phyloP scores from a whole-genome alignment of 2,797 vertebrate genomes.

The Manis javanica region DNA sequence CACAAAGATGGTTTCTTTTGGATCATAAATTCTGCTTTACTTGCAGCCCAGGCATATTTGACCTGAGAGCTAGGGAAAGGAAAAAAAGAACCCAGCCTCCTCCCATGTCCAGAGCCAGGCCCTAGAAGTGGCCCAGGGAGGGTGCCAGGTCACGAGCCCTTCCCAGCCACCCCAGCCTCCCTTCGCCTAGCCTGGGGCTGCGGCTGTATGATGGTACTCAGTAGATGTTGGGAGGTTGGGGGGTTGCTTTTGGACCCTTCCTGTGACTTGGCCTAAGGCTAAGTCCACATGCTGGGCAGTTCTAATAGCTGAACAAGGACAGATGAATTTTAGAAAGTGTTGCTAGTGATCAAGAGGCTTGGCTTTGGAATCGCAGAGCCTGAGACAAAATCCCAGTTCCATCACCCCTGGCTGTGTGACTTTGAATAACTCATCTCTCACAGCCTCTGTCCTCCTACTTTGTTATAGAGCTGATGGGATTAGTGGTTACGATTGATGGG shows the following conservation, averaged over 20 bases:
- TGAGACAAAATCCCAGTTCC: neutral
- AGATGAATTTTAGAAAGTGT: neutral
- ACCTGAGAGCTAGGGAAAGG: neutral
- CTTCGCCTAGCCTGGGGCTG: neutral
- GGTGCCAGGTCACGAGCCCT: neutral
- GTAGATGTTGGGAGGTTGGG: rapidly evolving
- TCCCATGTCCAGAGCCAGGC: neutral
- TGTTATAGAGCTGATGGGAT: neutral
- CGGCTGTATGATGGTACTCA: neutral
- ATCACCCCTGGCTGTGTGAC: neutral
- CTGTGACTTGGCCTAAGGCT: neutral
- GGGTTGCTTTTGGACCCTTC: neutral
- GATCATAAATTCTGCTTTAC: neutral
- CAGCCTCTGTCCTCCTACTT: neutral
- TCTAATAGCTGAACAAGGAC: neutral
- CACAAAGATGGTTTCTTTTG: neutral
- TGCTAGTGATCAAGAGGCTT: neutral
- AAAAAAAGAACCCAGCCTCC: neutral
- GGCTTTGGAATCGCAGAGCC: neutral
- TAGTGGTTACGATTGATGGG: neutral
- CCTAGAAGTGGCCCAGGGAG: neutral
- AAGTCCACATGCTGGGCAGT: neutral
- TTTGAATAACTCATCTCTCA: neutral
- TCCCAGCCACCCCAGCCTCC: neutral
- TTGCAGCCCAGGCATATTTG: neutral